Evolutionary conservation across 2,888 invertebrate species (phyloP), one percentile per base, ranked within the genome.

Genomic region (Leptinotarsa rubiginosa): DNA sequence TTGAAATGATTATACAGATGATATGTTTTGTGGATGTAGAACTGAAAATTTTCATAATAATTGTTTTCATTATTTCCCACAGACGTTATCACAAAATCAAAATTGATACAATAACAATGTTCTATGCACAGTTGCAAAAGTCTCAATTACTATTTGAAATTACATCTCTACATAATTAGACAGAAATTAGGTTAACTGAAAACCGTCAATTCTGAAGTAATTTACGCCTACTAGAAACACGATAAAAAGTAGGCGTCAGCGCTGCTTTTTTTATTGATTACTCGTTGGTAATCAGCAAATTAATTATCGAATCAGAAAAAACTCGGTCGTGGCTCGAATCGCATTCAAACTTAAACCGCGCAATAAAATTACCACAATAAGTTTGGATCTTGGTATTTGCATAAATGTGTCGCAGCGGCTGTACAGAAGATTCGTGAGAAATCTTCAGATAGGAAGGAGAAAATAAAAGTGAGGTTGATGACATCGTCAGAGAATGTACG

Each of bases 391-490:
- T 64, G 70, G 31, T 52, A 74, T 71, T 71, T 74, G 71, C 70
- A 74, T 74, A 71, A 74, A 70, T 74, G 68, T 75, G 70, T 68
- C 69, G 70, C 73, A 59, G 79, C 77, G 78, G 80, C 77, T 80
- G 77, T 79, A 80, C 80, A 78, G 70, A 74, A 78, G 76, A 77
- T 74, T 77, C 81, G 81, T 81, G 81, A 82, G 81, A 81, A 81
- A 77, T 73, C 77, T 59, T 73, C 75, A 75, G 68, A 74, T 71
- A 80, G 81, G 81, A 79, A 78, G 78, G 78, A 78, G 77, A 77
- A 80, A 82, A 80, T 81, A 80, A 80, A 80, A 81, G 79, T 78
- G 74, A 78, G 81, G 81, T 82, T 82, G 80, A 76, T 81, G 80
- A 81, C 81, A 77, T 77, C 79, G 67, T 50, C 50, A 56, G 73